Conservation (phyloP, 2,113 vertebrate species). For the Perca fluviatilis region DNA sequence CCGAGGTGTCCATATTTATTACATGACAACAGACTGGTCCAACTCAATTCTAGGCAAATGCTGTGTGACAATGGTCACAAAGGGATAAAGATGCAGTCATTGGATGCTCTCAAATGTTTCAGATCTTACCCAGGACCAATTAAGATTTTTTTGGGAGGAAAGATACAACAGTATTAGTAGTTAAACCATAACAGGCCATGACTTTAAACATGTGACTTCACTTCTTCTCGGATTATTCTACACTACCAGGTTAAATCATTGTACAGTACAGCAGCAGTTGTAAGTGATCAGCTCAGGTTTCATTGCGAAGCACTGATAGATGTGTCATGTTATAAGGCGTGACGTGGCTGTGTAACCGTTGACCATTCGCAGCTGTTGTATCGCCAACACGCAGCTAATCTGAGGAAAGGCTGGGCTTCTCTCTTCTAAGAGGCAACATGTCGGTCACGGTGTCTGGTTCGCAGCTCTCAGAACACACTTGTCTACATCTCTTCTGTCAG, state of each 20-base stretch:
- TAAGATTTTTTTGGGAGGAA: not conserved
- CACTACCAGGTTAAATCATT: slow-evolving; percentile 40
- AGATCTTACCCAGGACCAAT: not conserved
- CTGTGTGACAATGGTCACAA: not conserved
- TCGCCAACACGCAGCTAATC: slow-evolving; percentile 59
- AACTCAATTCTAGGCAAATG: slow-evolving; percentile 19
- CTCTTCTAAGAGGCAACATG: slow-evolving; percentile 54
- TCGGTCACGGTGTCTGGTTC: slow-evolving; percentile 72
- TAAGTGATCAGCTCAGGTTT: slow-evolving; percentile 65
- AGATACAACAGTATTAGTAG: not conserved
- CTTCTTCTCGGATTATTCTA: slow-evolving; percentile 4
- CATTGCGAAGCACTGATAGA: slow-evolving; percentile 69
- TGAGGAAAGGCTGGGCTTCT: slow-evolving; percentile 50
- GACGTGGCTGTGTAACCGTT: slow-evolving; percentile 41
- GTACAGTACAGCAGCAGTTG: slow-evolving; percentile 36
- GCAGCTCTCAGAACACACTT: slow-evolving; percentile 35
- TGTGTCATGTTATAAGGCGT: slow-evolving; percentile 73
- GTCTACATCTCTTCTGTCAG: slow-evolving; percentile 46
- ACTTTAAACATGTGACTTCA: not conserved
- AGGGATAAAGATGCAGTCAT: too few species aligned
- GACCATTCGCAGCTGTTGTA: slow-evolving; percentile 76
- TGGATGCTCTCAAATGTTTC: not conserved
- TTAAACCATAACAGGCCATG: not conserved
- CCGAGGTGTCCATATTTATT: slow-evolving; percentile 39
- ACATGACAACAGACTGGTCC: slow-evolving; percentile 42